A percentile compares a stretch with the other conserved stretches of the same genome.
phyloP scores from a whole-genome alignment of 2,797 vertebrate species.

The Monodelphis domestica region DNA sequence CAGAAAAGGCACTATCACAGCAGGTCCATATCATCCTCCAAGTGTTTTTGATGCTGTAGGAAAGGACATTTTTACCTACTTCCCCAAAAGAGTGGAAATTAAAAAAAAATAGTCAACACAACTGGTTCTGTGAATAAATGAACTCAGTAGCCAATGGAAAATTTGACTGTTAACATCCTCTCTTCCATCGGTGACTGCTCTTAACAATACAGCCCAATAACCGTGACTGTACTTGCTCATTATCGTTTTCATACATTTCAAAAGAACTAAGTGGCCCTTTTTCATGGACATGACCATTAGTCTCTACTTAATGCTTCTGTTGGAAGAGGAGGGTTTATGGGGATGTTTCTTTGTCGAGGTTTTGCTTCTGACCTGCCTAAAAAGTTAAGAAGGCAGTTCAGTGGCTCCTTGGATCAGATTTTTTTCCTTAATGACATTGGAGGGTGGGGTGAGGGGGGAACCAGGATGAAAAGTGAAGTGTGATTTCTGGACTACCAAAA shows the following conservation, averaged over 20 bases:
- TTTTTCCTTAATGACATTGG: conserved; percentile 51
- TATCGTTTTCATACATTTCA: conserved; percentile 16
- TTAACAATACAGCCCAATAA: background rate
- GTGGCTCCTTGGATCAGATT: conserved; percentile 22
- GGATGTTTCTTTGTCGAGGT: background rate
- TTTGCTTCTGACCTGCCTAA: conserved; percentile 30
- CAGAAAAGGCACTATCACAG: conserved; percentile 87
- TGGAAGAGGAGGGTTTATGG: conserved; percentile 46
- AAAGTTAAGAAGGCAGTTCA: conserved; percentile 53
- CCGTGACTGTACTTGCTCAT: background rate
- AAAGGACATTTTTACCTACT: conserved; percentile 33
- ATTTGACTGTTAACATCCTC: background rate
- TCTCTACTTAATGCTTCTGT: conserved; percentile 63
- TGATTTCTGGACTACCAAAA: conserved; percentile 48
- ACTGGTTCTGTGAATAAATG: conserved; percentile 17
- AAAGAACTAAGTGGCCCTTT: conserved; percentile 64
- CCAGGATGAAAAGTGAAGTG: conserved; percentile 50
- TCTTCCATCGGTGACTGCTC: background rate
- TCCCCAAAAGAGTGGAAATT: background rate
- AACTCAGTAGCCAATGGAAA: background rate
- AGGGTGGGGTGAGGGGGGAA: too few species aligned
- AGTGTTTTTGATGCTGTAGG: conserved; percentile 45
- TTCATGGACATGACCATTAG: conserved; percentile 63
- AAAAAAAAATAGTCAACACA: background rate
- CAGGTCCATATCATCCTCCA: conserved; percentile 77